Percentiles rank a stretch among this genome's conserved stretches.
Conservation (phyloP, 2,888 invertebrate species). For the Imbricaverruca yamaguchii region DNA sequence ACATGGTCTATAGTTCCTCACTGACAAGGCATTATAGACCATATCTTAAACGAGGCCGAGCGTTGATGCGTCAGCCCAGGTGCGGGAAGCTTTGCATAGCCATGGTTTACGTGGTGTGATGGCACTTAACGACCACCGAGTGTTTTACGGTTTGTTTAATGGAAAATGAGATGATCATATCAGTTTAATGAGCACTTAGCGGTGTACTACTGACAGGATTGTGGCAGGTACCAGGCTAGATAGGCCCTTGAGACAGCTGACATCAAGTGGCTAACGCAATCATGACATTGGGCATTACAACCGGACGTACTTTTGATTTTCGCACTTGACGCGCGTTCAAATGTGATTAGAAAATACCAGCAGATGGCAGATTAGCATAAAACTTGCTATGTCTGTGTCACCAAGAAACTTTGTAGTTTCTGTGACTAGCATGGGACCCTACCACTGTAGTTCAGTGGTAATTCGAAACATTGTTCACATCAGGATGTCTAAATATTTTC, state of each 20-base stretch:
- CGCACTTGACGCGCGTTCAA: too few relatives aligned
- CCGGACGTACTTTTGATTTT: too few relatives aligned
- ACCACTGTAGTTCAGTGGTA: too few relatives aligned
- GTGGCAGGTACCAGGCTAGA: neutral
- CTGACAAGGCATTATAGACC: neutral
- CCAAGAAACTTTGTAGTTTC: too few relatives aligned
- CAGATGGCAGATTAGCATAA: too few relatives aligned
- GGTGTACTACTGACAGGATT: neutral
- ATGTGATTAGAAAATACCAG: too few relatives aligned
- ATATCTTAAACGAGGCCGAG: neutral
- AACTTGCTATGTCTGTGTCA: too few relatives aligned
- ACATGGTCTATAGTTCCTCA: neutral
- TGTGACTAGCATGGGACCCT: too few relatives aligned
- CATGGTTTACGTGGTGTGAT: neutral
- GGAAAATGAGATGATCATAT: conserved; percentile 9
- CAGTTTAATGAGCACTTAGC: neutral
- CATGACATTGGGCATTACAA: too few relatives aligned
- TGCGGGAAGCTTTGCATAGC: neutral
- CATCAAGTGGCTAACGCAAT: too few relatives aligned
- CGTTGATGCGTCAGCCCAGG: neutral
- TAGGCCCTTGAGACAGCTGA: neutral
- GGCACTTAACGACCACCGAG: neutral
- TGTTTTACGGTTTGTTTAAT: conserved; percentile 7
- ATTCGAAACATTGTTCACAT: too few relatives aligned
- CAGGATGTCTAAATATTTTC: too few relatives aligned